These are phyloP conservation scores for Apeltes quadracus DNA, from an alignment of 2,113 vertebrate species.

Conservation along the genomic window DNA sequence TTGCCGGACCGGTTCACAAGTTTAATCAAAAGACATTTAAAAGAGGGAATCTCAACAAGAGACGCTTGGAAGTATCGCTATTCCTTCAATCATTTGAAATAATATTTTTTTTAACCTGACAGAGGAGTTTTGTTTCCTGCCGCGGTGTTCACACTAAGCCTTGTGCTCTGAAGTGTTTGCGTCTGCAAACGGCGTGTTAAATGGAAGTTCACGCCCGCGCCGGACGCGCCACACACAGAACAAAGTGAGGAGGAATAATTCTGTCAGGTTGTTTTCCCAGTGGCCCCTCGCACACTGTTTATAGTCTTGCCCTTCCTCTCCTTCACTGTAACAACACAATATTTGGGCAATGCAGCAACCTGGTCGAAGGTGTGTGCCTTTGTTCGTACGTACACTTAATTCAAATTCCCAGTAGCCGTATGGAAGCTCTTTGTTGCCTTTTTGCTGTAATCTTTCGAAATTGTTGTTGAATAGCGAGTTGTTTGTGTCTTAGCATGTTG, in stretches of 20 bases:
- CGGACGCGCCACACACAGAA: constrained; percentile 25
- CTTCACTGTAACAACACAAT: constrained; percentile 34
- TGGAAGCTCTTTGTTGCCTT: neutral
- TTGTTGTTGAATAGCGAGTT: neutral
- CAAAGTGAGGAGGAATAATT: constrained; percentile 16
- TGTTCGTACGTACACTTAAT: neutral
- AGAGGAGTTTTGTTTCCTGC: neutral
- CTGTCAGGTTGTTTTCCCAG: constrained; percentile 17
- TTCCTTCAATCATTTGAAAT: constrained; percentile 1
- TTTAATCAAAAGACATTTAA: constrained; percentile 36
- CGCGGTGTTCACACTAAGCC: neutral
- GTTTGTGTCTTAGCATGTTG: neutral
- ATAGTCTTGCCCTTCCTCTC: constrained; percentile 34
- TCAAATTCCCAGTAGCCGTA: neutral
- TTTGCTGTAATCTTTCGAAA: neutral
- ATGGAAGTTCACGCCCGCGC: constrained; percentile 35
- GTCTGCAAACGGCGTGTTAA: constrained; percentile 11
- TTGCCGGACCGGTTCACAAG: constrained; percentile 18
- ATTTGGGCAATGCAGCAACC: neutral
- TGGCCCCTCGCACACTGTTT: constrained; percentile 47
- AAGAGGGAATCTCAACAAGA: constrained; percentile 7
- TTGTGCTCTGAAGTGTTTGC: neutral
- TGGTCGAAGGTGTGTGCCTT: constrained; percentile 6
- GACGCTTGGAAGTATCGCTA: constrained; percentile 11
- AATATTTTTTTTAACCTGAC: neutral